Evolutionary conservation across 2,113 vertebrate genomes (phyloP), one percentile per base, ranked within the genome.

Genomic region (Plecotus auritus): DNA sequence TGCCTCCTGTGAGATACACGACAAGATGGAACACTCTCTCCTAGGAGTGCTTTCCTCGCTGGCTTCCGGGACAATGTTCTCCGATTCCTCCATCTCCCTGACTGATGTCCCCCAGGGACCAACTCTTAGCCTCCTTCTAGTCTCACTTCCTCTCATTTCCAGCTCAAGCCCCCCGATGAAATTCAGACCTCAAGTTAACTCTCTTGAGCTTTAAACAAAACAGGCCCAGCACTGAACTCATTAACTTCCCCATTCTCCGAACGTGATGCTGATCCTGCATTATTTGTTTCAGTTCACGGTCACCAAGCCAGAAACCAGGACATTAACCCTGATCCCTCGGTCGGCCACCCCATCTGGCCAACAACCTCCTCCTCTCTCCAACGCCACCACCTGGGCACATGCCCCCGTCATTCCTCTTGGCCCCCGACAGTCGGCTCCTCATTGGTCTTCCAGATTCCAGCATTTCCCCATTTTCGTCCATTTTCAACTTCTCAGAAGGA

Each of bases 141-240:
- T 35, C 73, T 61, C 32, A 32, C 69, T 83, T 74, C 30, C 92
- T 85, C 86, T 45, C 45, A 59, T 81, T 22, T 85, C 61, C 12
- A 80, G 45, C 49, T 54, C 35, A 30, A 4, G 74, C 51, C 72
- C 40, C 56, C 35, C 51, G 59, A 85, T 30, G 47, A 93, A 93
- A 89, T 30, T 42, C 80, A 83, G 69, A 80, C 14, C 22, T 56
- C 74, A 64, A 51, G 49, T 77, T 35, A 91, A 74, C 40, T 70
- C 69, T 77, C 37, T 49, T 72, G 74, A 51, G 40, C 84, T 83
- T 74, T 77, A 90, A 94, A 93, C 42, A 82, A 90, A 72, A 80
- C 4, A 26, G 35, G 54, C 26, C 45, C 64, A 70, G 51, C 35
- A 37, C 9, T 8, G 18, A 90, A 73, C 18, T 69, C n/a, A 66